Conservation (phyloP, 2,797 vertebrate genomes). For the Cossypha caffra region DNA sequence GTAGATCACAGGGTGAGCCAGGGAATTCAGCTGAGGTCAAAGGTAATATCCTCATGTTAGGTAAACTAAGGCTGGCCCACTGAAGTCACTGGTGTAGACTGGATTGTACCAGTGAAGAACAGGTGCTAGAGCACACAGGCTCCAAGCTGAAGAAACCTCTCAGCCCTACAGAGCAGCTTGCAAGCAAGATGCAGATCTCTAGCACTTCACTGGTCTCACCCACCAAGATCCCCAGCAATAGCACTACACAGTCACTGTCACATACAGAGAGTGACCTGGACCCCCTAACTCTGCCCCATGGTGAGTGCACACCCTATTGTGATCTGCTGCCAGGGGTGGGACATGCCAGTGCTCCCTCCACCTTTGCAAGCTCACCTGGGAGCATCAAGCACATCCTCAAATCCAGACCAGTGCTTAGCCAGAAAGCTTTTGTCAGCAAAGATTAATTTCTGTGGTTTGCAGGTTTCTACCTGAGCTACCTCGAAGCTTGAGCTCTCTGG, state of each 20-base stretch:
- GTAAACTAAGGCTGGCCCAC: background rate
- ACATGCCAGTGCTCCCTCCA: background rate
- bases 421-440: slow-evolving; percentile 54
- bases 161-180: background rate
- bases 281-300: background rate
- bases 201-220: background rate
- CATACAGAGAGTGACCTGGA: background rate
- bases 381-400: background rate
- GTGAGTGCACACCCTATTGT: rapidly evolving
- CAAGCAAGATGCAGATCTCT: background rate
- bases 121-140: rapidly evolving
- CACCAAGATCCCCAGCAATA: background rate
- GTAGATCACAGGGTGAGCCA: background rate
- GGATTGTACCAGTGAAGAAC: background rate
- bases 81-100: background rate
- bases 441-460: slow-evolving; percentile 56
- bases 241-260: background rate
- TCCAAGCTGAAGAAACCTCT: background rate
- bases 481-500: slow-evolving; percentile 21
- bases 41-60: background rate
- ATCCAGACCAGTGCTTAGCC: slow-evolving; percentile 9
- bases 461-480: slow-evolving; percentile 64
- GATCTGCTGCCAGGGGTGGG: background rate
- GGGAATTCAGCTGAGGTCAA: background rate
- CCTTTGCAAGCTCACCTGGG: background rate